phyloP scores from a whole-genome alignment of 2,888 invertebrate genomes.

The Thymelicus lineola region DNA sequence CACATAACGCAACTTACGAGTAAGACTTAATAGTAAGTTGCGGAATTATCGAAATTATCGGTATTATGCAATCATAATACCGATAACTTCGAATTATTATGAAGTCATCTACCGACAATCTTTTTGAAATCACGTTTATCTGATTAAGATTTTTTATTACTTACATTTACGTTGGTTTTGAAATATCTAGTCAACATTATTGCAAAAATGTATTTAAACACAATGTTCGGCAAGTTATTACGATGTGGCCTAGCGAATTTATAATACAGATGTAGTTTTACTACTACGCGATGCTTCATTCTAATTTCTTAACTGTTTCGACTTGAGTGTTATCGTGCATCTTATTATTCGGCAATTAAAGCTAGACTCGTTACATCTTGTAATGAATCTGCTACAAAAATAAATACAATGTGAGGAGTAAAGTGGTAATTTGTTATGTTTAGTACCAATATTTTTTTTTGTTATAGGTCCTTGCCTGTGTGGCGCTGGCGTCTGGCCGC shows the following conservation, averaged over 20 bases:
- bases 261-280: slow-evolving; percentile 4
- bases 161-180: slow-evolving; percentile 33
- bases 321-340: slow-evolving; percentile 7
- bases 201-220: slow-evolving; percentile 16
- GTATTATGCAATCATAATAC: no score
- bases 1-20: slow-evolving; percentile 45
- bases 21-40: no score
- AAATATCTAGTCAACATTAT: slow-evolving; percentile 14
- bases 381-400: background rate
- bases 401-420: no score
- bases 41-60: no score
- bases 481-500: slow-evolving; percentile 77
- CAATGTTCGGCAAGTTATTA: background rate
- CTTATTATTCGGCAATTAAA: slow-evolving; percentile 6
- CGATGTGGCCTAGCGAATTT: slow-evolving; percentile 25
- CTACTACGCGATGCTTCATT: slow-evolving; percentile 9
- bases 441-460: slow-evolving; percentile 36
- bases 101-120: slow-evolving; percentile 45
- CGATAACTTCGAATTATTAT: slow-evolving; percentile 56
- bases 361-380: slow-evolving; percentile 9
- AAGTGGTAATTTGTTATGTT: no score
- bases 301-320: slow-evolving; percentile 15
- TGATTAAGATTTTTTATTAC: slow-evolving; percentile 46
- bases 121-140: slow-evolving; percentile 54
- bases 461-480: slow-evolving; percentile 78